Percentiles rank a stretch among this genome's conserved stretches.
Evolutionary conservation across 2,888 invertebrate species (phyloP).

Genomic region (Drosophila subquinaria): DNA sequence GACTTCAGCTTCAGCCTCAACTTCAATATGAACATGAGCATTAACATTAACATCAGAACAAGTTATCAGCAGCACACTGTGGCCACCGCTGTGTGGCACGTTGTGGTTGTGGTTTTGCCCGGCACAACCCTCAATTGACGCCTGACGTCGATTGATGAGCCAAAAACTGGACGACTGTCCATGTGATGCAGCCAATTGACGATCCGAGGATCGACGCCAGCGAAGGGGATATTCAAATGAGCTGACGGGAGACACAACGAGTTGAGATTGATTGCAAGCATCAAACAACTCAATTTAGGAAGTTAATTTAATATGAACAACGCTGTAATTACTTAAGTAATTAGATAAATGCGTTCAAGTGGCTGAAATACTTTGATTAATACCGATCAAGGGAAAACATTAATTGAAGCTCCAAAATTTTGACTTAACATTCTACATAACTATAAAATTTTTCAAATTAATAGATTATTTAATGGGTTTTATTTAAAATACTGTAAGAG

Average conservation of each 20-base stretch:
- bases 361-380: background rate
- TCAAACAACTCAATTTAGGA: slow-evolving; percentile 23
- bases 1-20: slow-evolving; percentile 1
- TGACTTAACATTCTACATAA: too few species aligned
- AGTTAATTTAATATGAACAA: background rate
- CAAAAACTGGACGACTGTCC: slow-evolving; percentile 47
- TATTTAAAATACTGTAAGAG: too few species aligned
- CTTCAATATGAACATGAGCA: slow-evolving; percentile 4
- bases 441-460: too few species aligned
- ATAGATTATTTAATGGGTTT: too few species aligned
- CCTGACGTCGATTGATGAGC: slow-evolving; percentile 70
- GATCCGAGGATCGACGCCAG: slow-evolving; percentile 14
- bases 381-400: background rate
- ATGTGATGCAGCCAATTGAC: slow-evolving; percentile 48
- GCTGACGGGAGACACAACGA: slow-evolving; percentile 3
- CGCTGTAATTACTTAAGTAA: background rate
- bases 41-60: slow-evolving; percentile 14
- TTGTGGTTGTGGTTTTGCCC: slow-evolving; percentile 34
- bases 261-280: slow-evolving; percentile 14
- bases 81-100: slow-evolving; percentile 42
- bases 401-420: too few species aligned
- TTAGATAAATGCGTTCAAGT: background rate
- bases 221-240: slow-evolving; percentile 39
- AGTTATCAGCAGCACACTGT: slow-evolving; percentile 37
- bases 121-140: slow-evolving; percentile 46